Conservation (phyloP, 2,888 invertebrate species). For the Ophion ventricosus region DNA sequence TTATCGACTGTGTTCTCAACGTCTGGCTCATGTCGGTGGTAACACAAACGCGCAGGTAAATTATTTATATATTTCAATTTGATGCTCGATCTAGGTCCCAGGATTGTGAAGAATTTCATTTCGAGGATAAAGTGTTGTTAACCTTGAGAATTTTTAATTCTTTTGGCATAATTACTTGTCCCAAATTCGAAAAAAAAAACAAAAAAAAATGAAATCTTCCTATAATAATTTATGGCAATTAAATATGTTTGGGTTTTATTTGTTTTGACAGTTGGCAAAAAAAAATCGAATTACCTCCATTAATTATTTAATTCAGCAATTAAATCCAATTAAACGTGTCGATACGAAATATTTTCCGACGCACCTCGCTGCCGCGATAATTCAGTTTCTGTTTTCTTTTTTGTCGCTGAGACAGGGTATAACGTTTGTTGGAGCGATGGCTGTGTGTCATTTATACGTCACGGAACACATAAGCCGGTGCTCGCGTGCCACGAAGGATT, state of each 20-base stretch:
- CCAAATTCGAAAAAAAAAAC: background rate
- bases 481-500: constrained; percentile 48
- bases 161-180: background rate
- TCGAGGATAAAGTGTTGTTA: no score
- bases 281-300: background rate
- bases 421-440: background rate
- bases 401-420: background rate
- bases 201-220: background rate
- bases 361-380: no score
- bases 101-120: no score
- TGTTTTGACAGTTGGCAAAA: no score
- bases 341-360: background rate
- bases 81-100: background rate
- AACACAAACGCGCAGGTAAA: background rate
- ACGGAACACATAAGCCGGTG: constrained; percentile 16
- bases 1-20: background rate
- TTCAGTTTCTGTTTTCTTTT: background rate
- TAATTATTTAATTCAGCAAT: background rate
- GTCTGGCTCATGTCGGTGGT: background rate
- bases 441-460: constrained; percentile 13
- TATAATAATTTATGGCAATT: no score
- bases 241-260: no score
- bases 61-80: background rate
- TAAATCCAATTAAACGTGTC: background rate
- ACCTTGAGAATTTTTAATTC: no score